These are phyloP conservation scores for Agrypnus murinus DNA, from an alignment of 2,888 invertebrate genomes.

Conservation along the genomic window DNA sequence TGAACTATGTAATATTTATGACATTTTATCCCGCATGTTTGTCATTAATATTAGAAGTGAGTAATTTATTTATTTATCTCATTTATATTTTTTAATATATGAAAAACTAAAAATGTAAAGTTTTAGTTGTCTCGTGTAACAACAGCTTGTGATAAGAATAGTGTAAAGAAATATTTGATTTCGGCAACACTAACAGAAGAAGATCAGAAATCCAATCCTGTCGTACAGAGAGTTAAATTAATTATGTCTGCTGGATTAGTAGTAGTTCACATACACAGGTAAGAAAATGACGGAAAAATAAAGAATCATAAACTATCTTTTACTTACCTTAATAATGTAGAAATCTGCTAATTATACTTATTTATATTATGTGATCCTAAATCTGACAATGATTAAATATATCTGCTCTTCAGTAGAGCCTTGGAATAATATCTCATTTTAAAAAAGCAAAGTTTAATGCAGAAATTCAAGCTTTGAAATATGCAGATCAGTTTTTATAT, in stretches of 20 bases:
- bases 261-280: constrained; percentile 89
- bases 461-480: no score
- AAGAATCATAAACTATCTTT: no score
- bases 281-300: no score
- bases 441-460: no score
- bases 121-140: constrained; percentile 19
- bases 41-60: constrained; percentile 92
- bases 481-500: no score
- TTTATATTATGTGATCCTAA: no score
- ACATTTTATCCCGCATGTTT: constrained; percentile 96
- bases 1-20: constrained; percentile 95
- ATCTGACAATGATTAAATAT: no score
- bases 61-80: constrained; percentile 62
- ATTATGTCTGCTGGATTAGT: constrained; percentile 96
- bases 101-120: not conserved
- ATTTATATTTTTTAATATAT: not conserved
- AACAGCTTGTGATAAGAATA: constrained; percentile 52
- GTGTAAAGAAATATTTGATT: constrained; percentile 58
- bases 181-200: constrained; percentile 78
- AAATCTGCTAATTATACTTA: no score
- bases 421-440: no score
- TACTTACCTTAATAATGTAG: no score
- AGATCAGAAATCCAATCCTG: constrained; percentile 93
- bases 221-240: constrained; percentile 94
- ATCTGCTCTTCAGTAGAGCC: no score